A percentile compares a stretch with the other conserved stretches of the same genome.
Evolutionary conservation across 2,888 invertebrate genomes (phyloP).

Genomic region (Mesochorus sp.): DNA sequence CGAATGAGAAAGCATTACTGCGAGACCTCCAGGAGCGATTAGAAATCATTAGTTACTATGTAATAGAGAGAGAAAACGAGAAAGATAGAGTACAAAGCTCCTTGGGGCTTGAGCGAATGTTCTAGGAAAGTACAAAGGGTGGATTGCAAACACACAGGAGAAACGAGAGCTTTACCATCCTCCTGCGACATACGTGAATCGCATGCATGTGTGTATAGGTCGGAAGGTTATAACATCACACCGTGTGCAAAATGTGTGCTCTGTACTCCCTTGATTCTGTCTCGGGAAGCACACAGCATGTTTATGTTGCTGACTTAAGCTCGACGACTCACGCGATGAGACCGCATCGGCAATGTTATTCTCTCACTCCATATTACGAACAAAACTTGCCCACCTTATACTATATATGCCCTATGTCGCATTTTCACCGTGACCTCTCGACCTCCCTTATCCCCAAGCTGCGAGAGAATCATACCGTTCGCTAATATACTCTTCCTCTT

Average conservation of each 20-base stretch:
- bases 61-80: constrained; percentile 7
- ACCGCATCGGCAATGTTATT: constrained; percentile 19
- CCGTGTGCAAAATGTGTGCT: constrained; percentile 36
- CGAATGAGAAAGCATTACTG: constrained; percentile 45
- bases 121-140: constrained; percentile 50
- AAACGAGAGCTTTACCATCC: constrained; percentile 37
- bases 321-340: constrained; percentile 64
- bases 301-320: constrained; percentile 64
- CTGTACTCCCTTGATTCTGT: constrained; percentile 47
- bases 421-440: constrained; percentile 48
- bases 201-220: neutral
- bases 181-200: neutral
- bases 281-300: constrained; percentile 56
- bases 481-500: constrained; percentile 35
- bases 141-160: constrained; percentile 55
- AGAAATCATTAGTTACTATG: constrained; percentile 53
- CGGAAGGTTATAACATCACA: constrained; percentile 31
- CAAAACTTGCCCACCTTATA: constrained; percentile 34
- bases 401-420: too few species aligned
- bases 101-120: constrained; percentile 10
- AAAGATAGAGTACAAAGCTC: constrained; percentile 16
- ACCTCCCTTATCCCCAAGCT: constrained; percentile 39
- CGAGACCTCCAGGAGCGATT: constrained; percentile 47
- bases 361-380: constrained; percentile 5
- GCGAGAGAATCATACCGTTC: constrained; percentile 31